A percentile compares a stretch with the other conserved stretches of the same genome.
Evolutionary conservation across 1,140 invertebrate species (phyloP).

Genomic region (Pantala flavescens): DNA sequence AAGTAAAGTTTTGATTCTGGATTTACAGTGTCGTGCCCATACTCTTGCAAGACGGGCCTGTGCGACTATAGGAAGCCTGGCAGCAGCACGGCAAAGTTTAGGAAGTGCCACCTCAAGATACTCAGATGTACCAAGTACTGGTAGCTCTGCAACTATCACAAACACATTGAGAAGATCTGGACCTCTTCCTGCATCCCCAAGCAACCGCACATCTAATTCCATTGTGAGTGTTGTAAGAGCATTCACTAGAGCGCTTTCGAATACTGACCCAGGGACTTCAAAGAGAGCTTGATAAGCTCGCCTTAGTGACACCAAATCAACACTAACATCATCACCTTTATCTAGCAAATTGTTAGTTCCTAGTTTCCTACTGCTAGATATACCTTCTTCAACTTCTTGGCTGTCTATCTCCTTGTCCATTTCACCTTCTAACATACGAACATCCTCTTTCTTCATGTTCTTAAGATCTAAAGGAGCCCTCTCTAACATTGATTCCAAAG

Average conservation of each 20-base stretch:
- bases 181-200: slow-evolving; percentile 37
- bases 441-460: slow-evolving; percentile 52
- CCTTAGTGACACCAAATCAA: slow-evolving; percentile 50
- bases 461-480: slow-evolving; percentile 34
- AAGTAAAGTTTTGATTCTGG: slow-evolving; percentile 59
- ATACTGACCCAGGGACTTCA: slow-evolving; percentile 40
- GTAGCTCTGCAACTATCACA: slow-evolving; percentile 80
- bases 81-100: slow-evolving; percentile 65
- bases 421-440: slow-evolving; percentile 60
- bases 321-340: slow-evolving; percentile 34
- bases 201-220: slow-evolving; percentile 58
- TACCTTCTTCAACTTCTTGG: slow-evolving; percentile 29
- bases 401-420: slow-evolving; percentile 74
- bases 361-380: slow-evolving; percentile 9
- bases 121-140: slow-evolving; percentile 64
- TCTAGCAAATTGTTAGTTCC: background rate
- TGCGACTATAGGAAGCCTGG: slow-evolving; percentile 57
- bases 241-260: slow-evolving; percentile 65
- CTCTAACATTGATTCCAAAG: slow-evolving; percentile 38
- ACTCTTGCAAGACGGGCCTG: slow-evolving; percentile 68
- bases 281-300: slow-evolving; percentile 50
- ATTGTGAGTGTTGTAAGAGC: slow-evolving; percentile 64
- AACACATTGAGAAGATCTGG: slow-evolving; percentile 59
- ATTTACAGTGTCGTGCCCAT: slow-evolving; percentile 62
- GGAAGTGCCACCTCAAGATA: slow-evolving; percentile 74